These are phyloP conservation scores for Dasypogon diadema DNA, from an alignment of 2,888 invertebrate species.

Conservation along the genomic window DNA sequence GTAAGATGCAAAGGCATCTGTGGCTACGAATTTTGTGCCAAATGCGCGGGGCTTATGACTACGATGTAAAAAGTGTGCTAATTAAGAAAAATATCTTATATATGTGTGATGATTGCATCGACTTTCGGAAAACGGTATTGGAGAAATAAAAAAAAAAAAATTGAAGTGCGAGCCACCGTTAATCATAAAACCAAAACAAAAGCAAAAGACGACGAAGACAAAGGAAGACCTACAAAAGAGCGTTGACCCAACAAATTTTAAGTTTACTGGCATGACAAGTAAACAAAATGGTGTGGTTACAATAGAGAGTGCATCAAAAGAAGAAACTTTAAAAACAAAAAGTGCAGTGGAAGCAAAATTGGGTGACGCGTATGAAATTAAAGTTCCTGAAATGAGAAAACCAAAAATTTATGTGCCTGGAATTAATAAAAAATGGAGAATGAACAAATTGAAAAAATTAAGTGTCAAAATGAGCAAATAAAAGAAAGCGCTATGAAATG, in stretches of 20 bases:
- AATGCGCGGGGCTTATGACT: not conserved
- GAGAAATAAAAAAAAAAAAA: not conserved
- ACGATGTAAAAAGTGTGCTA: not conserved
- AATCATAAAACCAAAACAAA: not conserved
- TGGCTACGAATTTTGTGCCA: not conserved
- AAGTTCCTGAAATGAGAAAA: not conserved
- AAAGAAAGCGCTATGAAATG: not conserved
- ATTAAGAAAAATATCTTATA: too few relatives aligned
- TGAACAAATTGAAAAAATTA: not conserved
- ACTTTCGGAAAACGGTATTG: too few relatives aligned
- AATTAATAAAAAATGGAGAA: not conserved
- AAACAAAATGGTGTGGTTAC: not conserved
- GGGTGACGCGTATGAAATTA: too few relatives aligned
- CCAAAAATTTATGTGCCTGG: not conserved
- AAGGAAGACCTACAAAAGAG: not conserved
- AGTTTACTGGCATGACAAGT: too few relatives aligned
- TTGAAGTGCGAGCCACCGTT: not conserved
- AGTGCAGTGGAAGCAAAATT: too few relatives aligned
- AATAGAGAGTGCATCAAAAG: not conserved
- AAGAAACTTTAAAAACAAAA: too few relatives aligned
- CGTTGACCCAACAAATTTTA: not conserved
- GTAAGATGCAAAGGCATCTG: too few relatives aligned
- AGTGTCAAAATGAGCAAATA: not conserved
- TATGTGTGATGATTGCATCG: not conserved
- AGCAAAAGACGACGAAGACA: not conserved